A percentile compares a stretch with the other conserved stretches of the same genome.
These are phyloP conservation scores for Cryptus viduatorius DNA, from an alignment of 2,888 invertebrate genomes.

Conservation along the genomic window DNA sequence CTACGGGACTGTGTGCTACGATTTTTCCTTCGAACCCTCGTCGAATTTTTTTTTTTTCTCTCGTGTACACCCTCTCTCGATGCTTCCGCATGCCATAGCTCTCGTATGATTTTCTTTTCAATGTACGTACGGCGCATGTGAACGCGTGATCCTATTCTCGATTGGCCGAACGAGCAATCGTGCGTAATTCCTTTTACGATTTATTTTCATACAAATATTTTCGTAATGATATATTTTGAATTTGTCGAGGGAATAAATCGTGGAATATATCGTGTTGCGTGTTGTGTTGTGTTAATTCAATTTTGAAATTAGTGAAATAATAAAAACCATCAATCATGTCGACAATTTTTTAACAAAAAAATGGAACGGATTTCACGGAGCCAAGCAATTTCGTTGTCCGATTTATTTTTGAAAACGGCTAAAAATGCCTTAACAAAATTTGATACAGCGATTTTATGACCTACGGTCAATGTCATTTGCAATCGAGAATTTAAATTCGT, in stretches of 20 bases:
- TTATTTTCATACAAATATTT: background rate
- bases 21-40: slow-evolving; percentile 62
- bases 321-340: no score
- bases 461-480: no score
- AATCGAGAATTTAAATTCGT: no score
- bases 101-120: slow-evolving; percentile 36
- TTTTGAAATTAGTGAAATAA: no score
- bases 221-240: background rate
- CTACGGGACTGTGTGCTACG: background rate
- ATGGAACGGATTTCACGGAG: no score
- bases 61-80: slow-evolving; percentile 2
- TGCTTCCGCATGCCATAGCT: slow-evolving; percentile 50
- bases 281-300: background rate
- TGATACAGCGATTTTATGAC: no score
- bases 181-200: slow-evolving; percentile 40
- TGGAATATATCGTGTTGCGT: no score
- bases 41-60: slow-evolving; percentile 56
- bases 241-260: background rate
- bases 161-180: slow-evolving; percentile 54
- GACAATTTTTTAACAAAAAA: no score
- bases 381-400: no score
- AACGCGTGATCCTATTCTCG: slow-evolving; percentile 42
- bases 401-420: no score
- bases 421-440: no score
- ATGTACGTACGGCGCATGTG: background rate